Percentiles rank a stretch among this genome's conserved stretches.
phyloP scores from a whole-genome alignment of 2,888 invertebrate species.

The Drosophila niveifrons region DNA sequence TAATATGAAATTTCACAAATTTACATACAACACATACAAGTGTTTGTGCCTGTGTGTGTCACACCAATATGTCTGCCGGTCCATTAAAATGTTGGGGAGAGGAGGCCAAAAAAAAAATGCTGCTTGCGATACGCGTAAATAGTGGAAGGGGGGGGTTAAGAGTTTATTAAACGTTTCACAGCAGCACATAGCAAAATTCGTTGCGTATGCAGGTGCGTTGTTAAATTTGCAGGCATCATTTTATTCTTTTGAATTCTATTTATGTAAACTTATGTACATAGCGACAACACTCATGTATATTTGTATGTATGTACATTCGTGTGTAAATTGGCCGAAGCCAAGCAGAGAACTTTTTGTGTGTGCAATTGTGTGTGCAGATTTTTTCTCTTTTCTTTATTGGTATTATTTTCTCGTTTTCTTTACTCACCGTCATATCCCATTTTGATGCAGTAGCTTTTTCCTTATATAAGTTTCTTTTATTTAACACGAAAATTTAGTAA shows the following conservation, averaged over 20 bases:
- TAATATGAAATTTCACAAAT: background rate
- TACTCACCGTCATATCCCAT: slow-evolving; percentile 73
- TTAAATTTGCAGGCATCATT: slow-evolving; percentile 30
- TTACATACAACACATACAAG: slow-evolving; percentile 1
- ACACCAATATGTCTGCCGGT: slow-evolving; percentile 34
- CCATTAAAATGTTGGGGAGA: background rate
- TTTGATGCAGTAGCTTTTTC: slow-evolving; percentile 13
- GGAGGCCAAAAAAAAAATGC: too few relatives aligned
- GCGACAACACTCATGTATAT: background rate
- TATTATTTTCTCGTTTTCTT: background rate
- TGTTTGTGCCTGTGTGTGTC: background rate
- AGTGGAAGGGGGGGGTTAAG: background rate
- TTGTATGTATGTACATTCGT: slow-evolving; percentile 17
- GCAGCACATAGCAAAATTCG: background rate
- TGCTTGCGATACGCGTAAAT: too few relatives aligned
- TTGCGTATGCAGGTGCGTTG: slow-evolving; percentile 9
- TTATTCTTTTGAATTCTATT: slow-evolving; percentile 40
- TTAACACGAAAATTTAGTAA: slow-evolving; percentile 47
- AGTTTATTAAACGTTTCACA: background rate
- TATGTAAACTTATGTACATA: slow-evolving; percentile 53
- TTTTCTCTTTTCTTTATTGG: background rate
- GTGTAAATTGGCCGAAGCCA: slow-evolving; percentile 43
- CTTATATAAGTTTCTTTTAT: slow-evolving; percentile 31
- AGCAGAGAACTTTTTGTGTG: slow-evolving; percentile 1
- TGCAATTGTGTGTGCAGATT: background rate